Evolutionary conservation across 2,797 vertebrate species (phyloP).

Genomic region (Fringilla coelebs): DNA sequence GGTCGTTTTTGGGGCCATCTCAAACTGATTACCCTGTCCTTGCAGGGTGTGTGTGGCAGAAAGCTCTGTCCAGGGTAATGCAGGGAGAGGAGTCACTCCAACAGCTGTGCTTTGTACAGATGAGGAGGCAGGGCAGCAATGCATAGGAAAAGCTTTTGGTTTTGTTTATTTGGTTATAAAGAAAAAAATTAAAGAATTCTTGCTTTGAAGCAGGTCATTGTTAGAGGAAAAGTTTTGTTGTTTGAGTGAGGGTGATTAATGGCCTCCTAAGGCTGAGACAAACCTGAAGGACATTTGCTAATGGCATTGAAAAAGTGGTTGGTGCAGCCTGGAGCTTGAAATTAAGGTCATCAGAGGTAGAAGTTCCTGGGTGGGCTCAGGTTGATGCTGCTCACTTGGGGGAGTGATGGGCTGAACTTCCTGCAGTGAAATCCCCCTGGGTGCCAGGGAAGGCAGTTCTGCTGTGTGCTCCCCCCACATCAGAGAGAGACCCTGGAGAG

Average conservation of each 20-base stretch:
- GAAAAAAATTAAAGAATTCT: neutral
- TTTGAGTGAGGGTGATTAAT: neutral
- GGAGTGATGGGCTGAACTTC: accelerated
- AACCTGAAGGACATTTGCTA: neutral
- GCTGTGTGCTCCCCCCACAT: accelerated
- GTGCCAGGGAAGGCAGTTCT: accelerated
- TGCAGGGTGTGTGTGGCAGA: neutral
- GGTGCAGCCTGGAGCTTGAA: accelerated
- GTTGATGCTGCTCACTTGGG: neutral
- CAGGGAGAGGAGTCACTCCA: neutral
- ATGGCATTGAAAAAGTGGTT: neutral
- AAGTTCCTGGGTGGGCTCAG: too few species aligned
- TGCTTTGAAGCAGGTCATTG: neutral
- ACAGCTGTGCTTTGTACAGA: neutral
- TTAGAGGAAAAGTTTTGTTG: neutral
- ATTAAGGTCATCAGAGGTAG: neutral
- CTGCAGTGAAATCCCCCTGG: accelerated
- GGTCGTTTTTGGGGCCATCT: neutral
- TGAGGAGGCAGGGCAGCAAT: neutral
- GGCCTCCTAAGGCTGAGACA: neutral
- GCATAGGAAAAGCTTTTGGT: neutral
- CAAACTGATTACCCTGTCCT: accelerated
- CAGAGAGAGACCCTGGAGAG: accelerated
- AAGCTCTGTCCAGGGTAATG: neutral
- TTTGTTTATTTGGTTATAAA: neutral